Conservation (phyloP, 1,140 invertebrate genomes). For the Mactra quadrangularis region DNA sequence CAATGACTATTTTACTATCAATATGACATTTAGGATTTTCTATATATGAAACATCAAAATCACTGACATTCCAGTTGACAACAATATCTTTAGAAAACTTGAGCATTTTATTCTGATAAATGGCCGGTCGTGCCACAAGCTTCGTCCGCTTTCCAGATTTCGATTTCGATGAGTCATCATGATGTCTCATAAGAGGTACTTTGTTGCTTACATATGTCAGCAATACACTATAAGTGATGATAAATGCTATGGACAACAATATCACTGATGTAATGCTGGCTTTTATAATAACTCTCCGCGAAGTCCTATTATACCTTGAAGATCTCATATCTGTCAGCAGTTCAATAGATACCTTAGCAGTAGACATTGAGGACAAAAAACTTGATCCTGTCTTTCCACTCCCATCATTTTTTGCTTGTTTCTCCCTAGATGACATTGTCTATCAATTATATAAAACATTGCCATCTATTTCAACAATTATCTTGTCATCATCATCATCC, state of each 20-base stretch:
- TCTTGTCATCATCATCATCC: too few relatives aligned
- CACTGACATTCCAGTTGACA: conserved; percentile 65
- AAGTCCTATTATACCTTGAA: conserved; percentile 18
- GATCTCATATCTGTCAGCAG: conserved; percentile 50
- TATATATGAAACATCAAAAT: conserved; percentile 40
- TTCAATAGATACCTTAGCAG: conserved; percentile 40
- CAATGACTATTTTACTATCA: conserved; percentile 66
- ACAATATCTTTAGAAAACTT: conserved; percentile 24
- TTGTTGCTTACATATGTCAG: conserved; percentile 63
- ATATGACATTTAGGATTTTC: conserved; percentile 63
- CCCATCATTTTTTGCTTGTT: too few relatives aligned
- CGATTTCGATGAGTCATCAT: conserved; percentile 54
- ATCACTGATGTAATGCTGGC: conserved; percentile 69
- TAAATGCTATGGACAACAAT: conserved; percentile 63
- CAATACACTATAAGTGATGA: conserved; percentile 68
- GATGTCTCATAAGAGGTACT: conserved; percentile 49
- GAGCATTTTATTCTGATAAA: not conserved
- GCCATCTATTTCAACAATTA: too few relatives aligned
- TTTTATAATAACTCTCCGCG: conserved; percentile 64
- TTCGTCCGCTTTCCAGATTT: conserved; percentile 50
- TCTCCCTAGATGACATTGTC: not conserved
- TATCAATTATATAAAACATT: not conserved
- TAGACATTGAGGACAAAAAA: conserved; percentile 24
- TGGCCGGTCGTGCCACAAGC: conserved; percentile 35
- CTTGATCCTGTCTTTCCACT: conserved; percentile 3